Percentiles rank a stretch among this genome's conserved stretches.
These are phyloP conservation scores for Cyprinodon diabolis DNA, from an alignment of 2,797 vertebrate species.

Conservation along the genomic window DNA sequence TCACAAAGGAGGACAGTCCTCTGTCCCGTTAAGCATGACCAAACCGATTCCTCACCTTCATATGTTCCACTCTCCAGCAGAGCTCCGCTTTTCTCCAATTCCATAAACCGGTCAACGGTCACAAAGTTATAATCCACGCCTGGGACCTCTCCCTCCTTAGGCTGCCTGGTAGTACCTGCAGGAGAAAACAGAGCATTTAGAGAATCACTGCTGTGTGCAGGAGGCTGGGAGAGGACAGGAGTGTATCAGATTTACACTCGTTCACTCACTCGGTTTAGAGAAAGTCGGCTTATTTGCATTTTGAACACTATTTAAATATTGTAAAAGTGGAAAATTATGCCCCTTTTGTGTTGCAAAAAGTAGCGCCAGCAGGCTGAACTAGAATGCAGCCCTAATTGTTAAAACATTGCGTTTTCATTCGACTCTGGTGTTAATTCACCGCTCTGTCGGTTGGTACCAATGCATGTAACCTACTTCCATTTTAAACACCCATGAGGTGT, in stretches of 20 bases:
- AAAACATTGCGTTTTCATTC: neutral
- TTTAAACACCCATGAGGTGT: neutral
- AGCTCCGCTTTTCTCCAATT: constrained; percentile 97
- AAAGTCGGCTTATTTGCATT: neutral
- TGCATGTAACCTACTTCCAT: neutral
- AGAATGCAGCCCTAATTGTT: neutral
- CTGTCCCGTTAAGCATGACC: constrained; percentile 23
- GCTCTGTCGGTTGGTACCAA: neutral
- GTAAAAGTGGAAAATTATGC: neutral
- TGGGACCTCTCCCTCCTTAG: constrained; percentile 98
- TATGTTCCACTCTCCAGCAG: constrained; percentile 98
- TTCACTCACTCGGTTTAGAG: neutral
- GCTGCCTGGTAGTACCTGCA: constrained; percentile 96
- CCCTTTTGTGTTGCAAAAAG: neutral
- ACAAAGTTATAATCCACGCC: constrained; percentile 99
- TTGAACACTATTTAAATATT: neutral
- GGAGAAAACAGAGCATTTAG: constrained; percentile 53
- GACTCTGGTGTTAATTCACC: neutral
- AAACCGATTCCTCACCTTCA: constrained; percentile 87
- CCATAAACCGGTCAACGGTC: constrained; percentile 95
- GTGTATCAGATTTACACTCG: neutral
- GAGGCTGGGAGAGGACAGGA: neutral
- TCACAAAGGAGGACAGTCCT: constrained; percentile 34
- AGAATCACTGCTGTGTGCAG: constrained; percentile 7
- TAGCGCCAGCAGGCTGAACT: neutral